Conservation (phyloP, 2,888 invertebrate species). For the Acanthosepion esculentum region DNA sequence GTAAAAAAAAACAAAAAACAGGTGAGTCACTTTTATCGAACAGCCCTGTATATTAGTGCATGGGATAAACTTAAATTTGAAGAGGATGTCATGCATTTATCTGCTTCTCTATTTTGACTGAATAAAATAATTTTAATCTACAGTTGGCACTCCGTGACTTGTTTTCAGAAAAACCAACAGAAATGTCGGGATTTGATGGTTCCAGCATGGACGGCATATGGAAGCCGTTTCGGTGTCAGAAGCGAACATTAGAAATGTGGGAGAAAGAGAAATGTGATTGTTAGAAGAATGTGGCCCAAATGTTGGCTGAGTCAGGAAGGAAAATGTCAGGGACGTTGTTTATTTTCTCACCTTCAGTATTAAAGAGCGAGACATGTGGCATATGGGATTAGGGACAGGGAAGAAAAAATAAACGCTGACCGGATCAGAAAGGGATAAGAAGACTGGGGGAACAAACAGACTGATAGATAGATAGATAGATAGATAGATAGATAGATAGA, state of each 20-base stretch:
- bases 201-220: not conserved
- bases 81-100: no score
- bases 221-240: not conserved
- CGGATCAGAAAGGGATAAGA: not conserved
- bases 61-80: no score
- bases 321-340: not conserved
- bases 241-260: not conserved
- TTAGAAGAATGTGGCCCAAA: not conserved
- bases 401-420: not conserved
- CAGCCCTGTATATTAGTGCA: no score
- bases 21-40: no score
- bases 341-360: slow-evolving; percentile 10
- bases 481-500: no score
- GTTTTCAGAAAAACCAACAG: not conserved
- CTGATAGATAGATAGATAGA: not conserved
- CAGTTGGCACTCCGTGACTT: slow-evolving; percentile 33
- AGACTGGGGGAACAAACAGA: not conserved
- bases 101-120: no score
- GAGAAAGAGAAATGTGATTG: not conserved
- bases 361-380: slow-evolving; percentile 33
- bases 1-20: no score
- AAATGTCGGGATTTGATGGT: not conserved
- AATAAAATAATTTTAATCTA: not conserved
- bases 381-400: not conserved
- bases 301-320: not conserved